phyloP scores from a whole-genome alignment of 2,113 vertebrate genomes.

The Syngnathus typhle region DNA sequence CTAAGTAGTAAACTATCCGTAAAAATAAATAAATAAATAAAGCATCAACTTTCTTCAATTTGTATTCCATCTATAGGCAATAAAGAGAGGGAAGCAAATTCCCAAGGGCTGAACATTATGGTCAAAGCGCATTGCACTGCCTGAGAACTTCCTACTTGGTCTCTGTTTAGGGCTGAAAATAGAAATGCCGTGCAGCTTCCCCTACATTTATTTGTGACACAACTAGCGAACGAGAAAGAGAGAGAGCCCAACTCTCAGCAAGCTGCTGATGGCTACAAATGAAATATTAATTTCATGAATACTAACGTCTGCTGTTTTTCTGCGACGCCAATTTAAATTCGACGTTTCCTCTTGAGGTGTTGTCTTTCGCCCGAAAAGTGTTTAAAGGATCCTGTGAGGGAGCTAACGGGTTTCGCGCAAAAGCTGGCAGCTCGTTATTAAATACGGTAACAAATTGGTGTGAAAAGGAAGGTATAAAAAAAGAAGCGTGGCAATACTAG shows the following conservation, averaged over 20 bases:
- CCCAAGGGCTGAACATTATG: conserved; percentile 23
- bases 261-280: conserved; percentile 51
- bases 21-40: background rate
- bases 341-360: conserved; percentile 33
- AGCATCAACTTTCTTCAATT: conserved; percentile 1
- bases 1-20: background rate
- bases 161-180: conserved; percentile 62
- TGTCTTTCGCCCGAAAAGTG: conserved; percentile 24
- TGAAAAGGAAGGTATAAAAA: too few relatives aligned
- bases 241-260: conserved; percentile 44
- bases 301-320: conserved; percentile 45
- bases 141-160: conserved; percentile 37
- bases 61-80: conserved; percentile 31
- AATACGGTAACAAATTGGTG: background rate
- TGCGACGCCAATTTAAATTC: conserved; percentile 40
- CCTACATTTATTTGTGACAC: conserved; percentile 54
- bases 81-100: conserved; percentile 33
- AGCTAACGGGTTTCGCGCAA: conserved; percentile 1
- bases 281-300: conserved; percentile 58
- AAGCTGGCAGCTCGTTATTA: background rate
- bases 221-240: background rate
- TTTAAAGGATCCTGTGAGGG: conserved; percentile 12
- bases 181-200: conserved; percentile 43
- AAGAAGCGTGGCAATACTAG: too few relatives aligned
- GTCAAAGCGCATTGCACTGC: conserved; percentile 29